Evolutionary conservation across 2,113 vertebrate genomes (phyloP), one percentile per base, ranked within the genome.

Genomic region (Henicopernis longicauda): DNA sequence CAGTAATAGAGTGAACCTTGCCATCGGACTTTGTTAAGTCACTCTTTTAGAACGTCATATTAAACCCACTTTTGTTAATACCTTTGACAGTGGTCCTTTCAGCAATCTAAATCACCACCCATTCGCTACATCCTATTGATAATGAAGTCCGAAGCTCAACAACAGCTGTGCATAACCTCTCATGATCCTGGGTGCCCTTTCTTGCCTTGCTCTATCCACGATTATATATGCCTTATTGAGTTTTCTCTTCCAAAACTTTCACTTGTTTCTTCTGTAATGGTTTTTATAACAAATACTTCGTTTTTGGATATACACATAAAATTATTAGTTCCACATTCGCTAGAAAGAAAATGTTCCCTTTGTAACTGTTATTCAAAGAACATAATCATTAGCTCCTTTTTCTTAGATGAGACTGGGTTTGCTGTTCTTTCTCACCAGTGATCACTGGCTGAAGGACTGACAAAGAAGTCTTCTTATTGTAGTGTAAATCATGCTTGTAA

Each of bases 81-180:
- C 9, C 20, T 73, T 73, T 73, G 36, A 32, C 70, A 73, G 70
- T 32, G 21, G 29, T 54, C 26, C 27, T 71, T 52, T 71, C n/a
- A 42, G 27, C 10, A 10, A 54, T 16, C 36, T 32, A 23, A 23
- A 57, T 26, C 21, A 73, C 38, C 16, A 73, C 38, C 22, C 52
- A 57, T 44, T 74, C 4, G 5, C 3, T 4, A 19, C 4, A 67
- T 34, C 8, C 21, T 34, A 23, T 7, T 54, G 20, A 32, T 42
- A 69, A 73, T 6, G 20, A 16, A 49, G 44, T 73, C 13, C 22
- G 50, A 70, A 77, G 3, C 15, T 65, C 29, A 32, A n/a, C 8
- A 55, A 32, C 3, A 89, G 0, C 2, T 81, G 2, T n/a, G 3
- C 2, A 3, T 20, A 83, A 25, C 12, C 4, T 40, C 23, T 65